Base-by-base conservation (phyloP, 2,113 vertebrate genomes). In the Rallus limicola region DNA sequence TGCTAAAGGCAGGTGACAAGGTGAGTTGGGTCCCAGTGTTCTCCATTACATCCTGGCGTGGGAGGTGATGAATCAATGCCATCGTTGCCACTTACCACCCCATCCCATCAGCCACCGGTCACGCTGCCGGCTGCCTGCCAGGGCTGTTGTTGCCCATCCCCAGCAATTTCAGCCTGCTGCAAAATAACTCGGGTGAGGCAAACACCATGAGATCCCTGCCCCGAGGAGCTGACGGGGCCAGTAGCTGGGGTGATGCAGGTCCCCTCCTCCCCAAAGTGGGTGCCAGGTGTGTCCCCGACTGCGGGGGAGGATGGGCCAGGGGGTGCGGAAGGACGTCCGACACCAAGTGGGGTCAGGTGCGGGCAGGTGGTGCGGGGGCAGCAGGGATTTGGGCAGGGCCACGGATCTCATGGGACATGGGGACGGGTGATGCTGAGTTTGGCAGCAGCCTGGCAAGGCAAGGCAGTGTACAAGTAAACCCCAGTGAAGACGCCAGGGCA, bases 41-140 rank as follows among this genome's bases (percentile, higher is more conserved):
- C 81, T n/a, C 75, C 55, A 74, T 91, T 92, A 95, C 82, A 94
- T 96, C 95, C 95, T 95, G 96, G 93, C 58, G 95, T 96, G 78
- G 95, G 95, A 87, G 93, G 74, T 6, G 2, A 90, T 93, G 87
- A 90, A 62, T 92, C 14, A 50, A 68, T 93, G 50, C 31, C 56
- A 6, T 92, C 23, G 36, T 36, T 89, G 86, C 11, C 78, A 34
- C 63, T 84, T 82, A 58, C 31, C 76, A 63, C 62, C 44, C 58
- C 93, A 92, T 94, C 84, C 84, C 3, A 4, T 95, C 96, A 95
- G 84, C 62, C 11, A 0, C 17, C 0, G 3, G 56, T 93, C 87
- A 97, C 16, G 12, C 74, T 88, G 58, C 82, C 71, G 38, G 53
- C 58, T 80, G 1, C 72, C 92, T 84, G 84, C 90, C 31, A 20